A percentile compares a stretch with the other conserved stretches of the same genome.
Evolutionary conservation across 2,113 vertebrate genomes (phyloP).

Genomic region (Mastomys natalensis): DNA sequence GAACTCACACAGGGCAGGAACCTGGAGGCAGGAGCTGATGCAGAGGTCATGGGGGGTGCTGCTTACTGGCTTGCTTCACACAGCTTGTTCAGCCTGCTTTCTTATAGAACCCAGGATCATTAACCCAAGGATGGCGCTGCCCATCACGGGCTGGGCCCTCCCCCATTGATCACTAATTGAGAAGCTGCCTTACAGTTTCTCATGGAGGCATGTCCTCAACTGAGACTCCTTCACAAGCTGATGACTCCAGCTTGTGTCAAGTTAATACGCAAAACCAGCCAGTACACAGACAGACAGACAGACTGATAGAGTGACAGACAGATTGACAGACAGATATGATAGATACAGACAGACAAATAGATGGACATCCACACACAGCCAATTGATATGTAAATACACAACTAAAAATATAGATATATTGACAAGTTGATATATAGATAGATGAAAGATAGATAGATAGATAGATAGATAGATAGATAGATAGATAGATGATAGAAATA

Average conservation of each 20-base stretch:
- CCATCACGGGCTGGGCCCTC: neutral
- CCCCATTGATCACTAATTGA: neutral
- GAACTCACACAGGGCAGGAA: neutral
- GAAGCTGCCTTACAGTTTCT: neutral
- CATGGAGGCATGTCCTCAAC: neutral
- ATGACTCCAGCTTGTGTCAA: neutral
- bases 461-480: neutral
- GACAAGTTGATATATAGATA: neutral
- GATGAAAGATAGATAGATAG: neutral
- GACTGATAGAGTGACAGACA: neutral
- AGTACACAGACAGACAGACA: neutral
- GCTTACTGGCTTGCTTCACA: neutral
- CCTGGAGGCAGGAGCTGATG: neutral
- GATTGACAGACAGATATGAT: neutral
- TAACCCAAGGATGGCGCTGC: neutral
- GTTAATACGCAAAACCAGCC: neutral
- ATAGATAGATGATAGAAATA: neutral
- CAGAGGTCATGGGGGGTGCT: neutral
- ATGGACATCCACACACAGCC: neutral
- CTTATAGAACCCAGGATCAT: neutral
- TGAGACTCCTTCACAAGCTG: neutral
- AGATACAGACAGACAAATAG: neutral
- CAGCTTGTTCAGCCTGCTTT: neutral
- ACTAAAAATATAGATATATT: neutral
- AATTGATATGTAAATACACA: neutral